Evolutionary conservation across 2,113 vertebrate genomes (phyloP).

Genomic region (Siphamia tubifer): DNA sequence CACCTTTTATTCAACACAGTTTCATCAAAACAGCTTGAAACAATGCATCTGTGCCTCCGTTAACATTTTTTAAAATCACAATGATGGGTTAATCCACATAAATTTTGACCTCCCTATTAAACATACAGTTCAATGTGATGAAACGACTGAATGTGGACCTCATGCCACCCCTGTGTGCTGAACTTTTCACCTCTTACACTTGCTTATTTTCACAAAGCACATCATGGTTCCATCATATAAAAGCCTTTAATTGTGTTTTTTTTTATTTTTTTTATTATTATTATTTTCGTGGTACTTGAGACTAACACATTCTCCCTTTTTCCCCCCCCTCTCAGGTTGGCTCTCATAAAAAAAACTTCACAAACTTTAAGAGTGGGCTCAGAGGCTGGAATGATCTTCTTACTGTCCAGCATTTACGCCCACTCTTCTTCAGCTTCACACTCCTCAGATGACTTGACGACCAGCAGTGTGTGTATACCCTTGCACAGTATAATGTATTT

Average conservation of each 20-base stretch:
- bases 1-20: too few species aligned
- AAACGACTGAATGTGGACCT: neutral
- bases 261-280: neutral
- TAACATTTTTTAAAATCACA: too few species aligned
- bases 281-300: neutral
- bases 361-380: neutral
- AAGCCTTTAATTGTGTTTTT: neutral
- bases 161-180: constrained; percentile 28
- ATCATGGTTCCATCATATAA: neutral
- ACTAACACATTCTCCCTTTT: neutral
- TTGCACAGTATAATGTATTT: constrained; percentile 18
- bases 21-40: too few species aligned
- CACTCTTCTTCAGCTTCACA: constrained; percentile 5
- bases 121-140: too few species aligned
- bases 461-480: constrained; percentile 40
- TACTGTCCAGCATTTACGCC: constrained; percentile 3
- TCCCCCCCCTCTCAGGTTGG: constrained; percentile 65
- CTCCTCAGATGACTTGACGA: constrained; percentile 35
- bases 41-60: too few species aligned
- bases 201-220: constrained; percentile 34
- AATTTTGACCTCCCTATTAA: too few species aligned
- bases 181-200: constrained; percentile 54
- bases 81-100: too few species aligned
- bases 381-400: constrained; percentile 9
- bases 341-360: constrained; percentile 51